Evolutionary conservation across 2,113 vertebrate species (phyloP), one percentile per base, ranked within the genome.

Genomic region (Epinephelus fuscoguttatus): DNA sequence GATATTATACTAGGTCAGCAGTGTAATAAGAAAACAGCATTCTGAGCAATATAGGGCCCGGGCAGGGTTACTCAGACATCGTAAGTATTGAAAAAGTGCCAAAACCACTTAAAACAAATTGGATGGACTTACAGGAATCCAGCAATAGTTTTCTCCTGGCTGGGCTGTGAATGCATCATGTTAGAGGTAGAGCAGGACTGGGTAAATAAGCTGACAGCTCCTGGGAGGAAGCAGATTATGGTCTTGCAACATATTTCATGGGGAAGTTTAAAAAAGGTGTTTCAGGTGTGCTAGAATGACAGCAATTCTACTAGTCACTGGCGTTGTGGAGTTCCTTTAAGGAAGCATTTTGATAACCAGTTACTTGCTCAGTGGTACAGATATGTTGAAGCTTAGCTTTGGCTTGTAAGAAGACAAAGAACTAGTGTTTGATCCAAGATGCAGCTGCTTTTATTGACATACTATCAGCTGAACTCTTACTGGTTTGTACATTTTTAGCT

Each of bases 181-280:
- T 12, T 45, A 9, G 14, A 25, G 60, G 42, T 11, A 30, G 50
- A 49, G 69, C 42, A 15, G 70, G 69, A 45, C 45, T 15, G 14
- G 13, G 25, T n/a, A 67, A 57, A 18, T 56, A 19, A 13, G 60
- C 40, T 71, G 61, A 75, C 85, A 80, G 85, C 80, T 87, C 50
- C 56, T 37, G 57, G 61, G 52, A 62, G 30, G 60, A 7, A 72
- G 66, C 18, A 50, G 70, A 59, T 82, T 75, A 66, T 66, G 12
- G 47, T 42, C 23, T n/a, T 33, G 78, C 21, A 12, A 37, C 11
- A 17, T 37, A 6, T 37, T 6, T 37, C 33, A 1, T 6, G 33
- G 33, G 33, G 12, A 53, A 4, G 47, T 57, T 61, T 73, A 61
- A 30, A 50, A 18, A 63, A 37, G 64, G 66, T 53, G 19, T 37